Evolutionary conservation across 2,113 vertebrate genomes (phyloP).

Genomic region (Mesitornis unicolor): DNA sequence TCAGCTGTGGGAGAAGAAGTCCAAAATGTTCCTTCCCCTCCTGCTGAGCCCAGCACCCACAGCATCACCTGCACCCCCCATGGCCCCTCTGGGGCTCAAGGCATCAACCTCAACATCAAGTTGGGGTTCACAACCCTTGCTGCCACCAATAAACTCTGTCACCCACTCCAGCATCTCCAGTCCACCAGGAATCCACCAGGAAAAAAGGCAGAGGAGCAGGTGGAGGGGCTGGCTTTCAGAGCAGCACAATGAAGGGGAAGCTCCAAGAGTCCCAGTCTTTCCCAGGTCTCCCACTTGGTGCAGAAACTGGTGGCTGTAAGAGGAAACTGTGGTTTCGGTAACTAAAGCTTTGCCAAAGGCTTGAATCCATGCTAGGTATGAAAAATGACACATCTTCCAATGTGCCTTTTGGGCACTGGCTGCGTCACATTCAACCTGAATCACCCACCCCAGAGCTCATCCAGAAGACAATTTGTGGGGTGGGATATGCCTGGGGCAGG

Average conservation of each 20-base stretch:
- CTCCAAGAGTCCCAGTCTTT: not conserved
- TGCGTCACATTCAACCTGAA: not conserved
- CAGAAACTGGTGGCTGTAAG: accelerated
- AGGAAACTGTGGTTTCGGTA: not conserved
- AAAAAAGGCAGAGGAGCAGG: not conserved
- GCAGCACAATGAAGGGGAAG: not conserved
- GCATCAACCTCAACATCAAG: not conserved
- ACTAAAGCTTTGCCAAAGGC: not conserved
- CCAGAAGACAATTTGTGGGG: accelerated
- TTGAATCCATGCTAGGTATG: not conserved
- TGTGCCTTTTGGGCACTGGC: not conserved
- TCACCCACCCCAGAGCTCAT: not conserved
- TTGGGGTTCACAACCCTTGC: not conserved
- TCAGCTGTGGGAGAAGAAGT: not conserved
- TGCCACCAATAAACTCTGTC: not conserved
- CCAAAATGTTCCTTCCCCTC: not conserved
- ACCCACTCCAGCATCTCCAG: not conserved
- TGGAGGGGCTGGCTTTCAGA: not conserved
- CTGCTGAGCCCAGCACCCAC: accelerated
- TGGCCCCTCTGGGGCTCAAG: not conserved
- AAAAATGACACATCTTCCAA: not conserved
- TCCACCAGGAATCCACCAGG: not conserved
- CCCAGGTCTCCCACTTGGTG: accelerated
- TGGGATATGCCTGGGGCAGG: not conserved
- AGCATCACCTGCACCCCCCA: not conserved